Evolutionary conservation across 1,140 invertebrate genomes (phyloP), one percentile per base, ranked within the genome.

Genomic region (Hyles vespertilio): DNA sequence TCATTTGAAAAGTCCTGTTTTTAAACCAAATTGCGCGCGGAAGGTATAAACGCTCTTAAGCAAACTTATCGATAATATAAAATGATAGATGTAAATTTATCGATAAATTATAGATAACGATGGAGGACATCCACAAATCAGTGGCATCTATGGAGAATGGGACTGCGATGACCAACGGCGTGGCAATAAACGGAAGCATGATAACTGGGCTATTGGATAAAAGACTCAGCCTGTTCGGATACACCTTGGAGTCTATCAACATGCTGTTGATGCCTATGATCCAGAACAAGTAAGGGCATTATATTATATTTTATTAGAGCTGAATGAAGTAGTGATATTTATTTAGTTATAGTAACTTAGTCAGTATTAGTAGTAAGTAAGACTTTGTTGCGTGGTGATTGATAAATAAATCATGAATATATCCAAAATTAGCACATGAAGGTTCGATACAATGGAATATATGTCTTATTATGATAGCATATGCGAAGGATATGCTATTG

Each of bases 261-360:
- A 92, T 99, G 91, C 91, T 99, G 9, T 89, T 99, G 9, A 80
- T 99, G 51, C 98, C 98, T 2, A 99, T 99, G 98, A 94, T 99
- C 63, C 94, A 96, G 74, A 98, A 97, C 63, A 98, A 98, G 96
- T 98, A 90, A 90, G 93, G 3, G 6, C 10, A 47, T 11, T 0
- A 10, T 0, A 47, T 4, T 47, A 5, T 22, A n/a, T 47, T 47
- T n/a, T 11, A 6, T 11, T 47, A 47, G 46, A 7, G 9, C 9
- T 51, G 2, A 32, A 50, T 3, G 3, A 12, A 22, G 36, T 54
- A 36, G 57, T 52, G 10, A 7, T 48, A 57, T 34, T 50, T 49
- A 43, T 51, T 8, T 32, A 22, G 22, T 22, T n/a, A n/a, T n/a
- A n/a, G n/a, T n/a, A n/a, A n/a, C n/a, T n/a, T n/a, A n/a, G n/a